Base-by-base conservation (phyloP, 1,140 invertebrate genomes). In the Nixonia krombeini region DNA sequence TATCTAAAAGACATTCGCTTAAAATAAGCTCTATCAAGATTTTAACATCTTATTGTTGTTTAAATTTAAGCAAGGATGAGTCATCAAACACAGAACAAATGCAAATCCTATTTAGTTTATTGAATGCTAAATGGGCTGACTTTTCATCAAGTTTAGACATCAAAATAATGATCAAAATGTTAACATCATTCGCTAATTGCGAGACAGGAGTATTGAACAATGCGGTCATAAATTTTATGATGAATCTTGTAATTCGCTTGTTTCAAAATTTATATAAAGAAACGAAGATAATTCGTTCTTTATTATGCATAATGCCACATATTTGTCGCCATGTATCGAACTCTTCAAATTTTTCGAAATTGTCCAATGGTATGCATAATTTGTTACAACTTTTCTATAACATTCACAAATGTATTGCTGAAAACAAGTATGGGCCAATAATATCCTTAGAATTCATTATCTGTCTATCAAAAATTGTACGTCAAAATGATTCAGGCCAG, bases 21-120 rank as follows among this genome's bases (percentile, higher is more conserved):
- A 70, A 62, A 55, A 47, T 49, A 5, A 52, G 61, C 15, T n/a
- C 49, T 0, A 51, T 70, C 2, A 13, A 57, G 18, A 7, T 65
- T 18, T 8, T 70, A 17, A 65, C 46, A 2, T 35, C 62, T 1
- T 70, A 47, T 17, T 45, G 46, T 9, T 65, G 57, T 12, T 26
- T 70, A 2, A 16, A 41, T 4, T 31, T 62, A 1, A 9, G 12
- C 1, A 15, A 26, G 18, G 33, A 37, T 29, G 29, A 37, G n/a
- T 15, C 53, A 3, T 6, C 42, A 9, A 50, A 9, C n/a, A 13
- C 31, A 0, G 21, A 31, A 4, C 13, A 40, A 16, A 10, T 35
- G 15, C 18, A 13, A 7, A 49, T 70, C 23, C 4, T 62, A 0
- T 17, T 38, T 4, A 59, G 63, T 25, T 15, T 66, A 2, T 10